phyloP scores from a whole-genome alignment of 1,140 invertebrate genomes.

The Orius insidiosus region DNA sequence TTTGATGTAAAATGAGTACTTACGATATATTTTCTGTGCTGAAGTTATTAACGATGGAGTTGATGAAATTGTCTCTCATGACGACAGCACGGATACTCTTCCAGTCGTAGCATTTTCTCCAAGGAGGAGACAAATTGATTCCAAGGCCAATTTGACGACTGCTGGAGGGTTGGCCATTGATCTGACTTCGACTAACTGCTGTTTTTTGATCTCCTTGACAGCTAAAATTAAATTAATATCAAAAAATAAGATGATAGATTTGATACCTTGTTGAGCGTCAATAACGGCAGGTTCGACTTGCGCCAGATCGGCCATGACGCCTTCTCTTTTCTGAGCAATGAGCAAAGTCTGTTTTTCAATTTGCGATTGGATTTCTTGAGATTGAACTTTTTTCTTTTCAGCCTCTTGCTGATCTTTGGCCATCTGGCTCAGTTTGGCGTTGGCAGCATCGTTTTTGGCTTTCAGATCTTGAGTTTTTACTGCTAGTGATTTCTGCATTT shows the following conservation, averaged over 20 bases:
- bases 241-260: too few relatives aligned
- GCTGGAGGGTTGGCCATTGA: slow-evolving; percentile 97
- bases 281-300: slow-evolving; percentile 97
- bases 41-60: slow-evolving; percentile 96
- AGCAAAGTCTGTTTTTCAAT: slow-evolving; percentile 78
- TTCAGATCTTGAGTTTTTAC: slow-evolving; percentile 90
- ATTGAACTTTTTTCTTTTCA: slow-evolving; percentile 95
- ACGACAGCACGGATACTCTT: slow-evolving; percentile 93
- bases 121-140: slow-evolving; percentile 94
- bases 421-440: slow-evolving; percentile 97
- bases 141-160: slow-evolving; percentile 92
- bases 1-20: slow-evolving; percentile 41
- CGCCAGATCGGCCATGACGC: slow-evolving; percentile 87
- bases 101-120: slow-evolving; percentile 97
- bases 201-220: slow-evolving; percentile 98
- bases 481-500: slow-evolving; percentile 96
- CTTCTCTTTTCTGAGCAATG: slow-evolving; percentile 80
- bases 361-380: slow-evolving; percentile 89
- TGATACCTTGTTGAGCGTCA: slow-evolving; percentile 92
- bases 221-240: too few relatives aligned
- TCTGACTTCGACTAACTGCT: slow-evolving; percentile 94
- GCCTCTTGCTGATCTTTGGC: slow-evolving; percentile 99
- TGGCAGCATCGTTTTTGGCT: slow-evolving; percentile 97
- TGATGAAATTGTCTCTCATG: slow-evolving; percentile 99
- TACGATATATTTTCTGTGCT: slow-evolving; percentile 94